Percentiles rank a stretch among this genome's conserved stretches.
Conservation (phyloP, 2,888 invertebrate species). For the Drosophila macrothrix region DNA sequence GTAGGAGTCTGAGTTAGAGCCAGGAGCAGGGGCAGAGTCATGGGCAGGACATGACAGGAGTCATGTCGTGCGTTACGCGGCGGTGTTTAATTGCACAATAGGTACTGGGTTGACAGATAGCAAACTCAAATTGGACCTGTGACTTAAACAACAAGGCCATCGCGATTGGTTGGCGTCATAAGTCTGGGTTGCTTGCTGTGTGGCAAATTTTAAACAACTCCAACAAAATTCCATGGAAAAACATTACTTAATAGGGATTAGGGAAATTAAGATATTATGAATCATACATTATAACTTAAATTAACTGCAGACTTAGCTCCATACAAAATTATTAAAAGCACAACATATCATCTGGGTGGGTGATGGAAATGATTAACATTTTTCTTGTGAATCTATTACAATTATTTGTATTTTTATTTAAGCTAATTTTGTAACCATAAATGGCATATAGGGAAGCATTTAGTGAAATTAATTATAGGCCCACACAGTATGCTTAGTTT, state of each 20-base stretch:
- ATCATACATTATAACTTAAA: background rate
- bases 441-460: background rate
- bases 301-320: background rate
- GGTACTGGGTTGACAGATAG: slow-evolving; percentile 39
- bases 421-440: background rate
- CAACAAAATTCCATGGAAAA: slow-evolving; percentile 14
- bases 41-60: slow-evolving; percentile 48
- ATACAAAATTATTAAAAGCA: background rate
- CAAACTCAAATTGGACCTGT: slow-evolving; percentile 28
- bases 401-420: background rate
- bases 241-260: slow-evolving; percentile 10
- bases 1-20: slow-evolving; percentile 4
- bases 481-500: background rate
- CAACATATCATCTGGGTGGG: background rate
- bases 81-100: slow-evolving; percentile 73
- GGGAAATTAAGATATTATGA: background rate
- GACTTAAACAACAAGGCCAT: slow-evolving; percentile 20
- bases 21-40: slow-evolving; percentile 14
- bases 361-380: background rate
- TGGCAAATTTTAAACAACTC: slow-evolving; percentile 27
- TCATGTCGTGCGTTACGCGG: slow-evolving; percentile 78
- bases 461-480: background rate
- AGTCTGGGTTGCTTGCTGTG: slow-evolving; percentile 71
- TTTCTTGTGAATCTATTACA: background rate
- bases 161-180: slow-evolving; percentile 52